Base-by-base conservation (phyloP, 1,140 invertebrate species). In the Zaprionus gabonicus region DNA sequence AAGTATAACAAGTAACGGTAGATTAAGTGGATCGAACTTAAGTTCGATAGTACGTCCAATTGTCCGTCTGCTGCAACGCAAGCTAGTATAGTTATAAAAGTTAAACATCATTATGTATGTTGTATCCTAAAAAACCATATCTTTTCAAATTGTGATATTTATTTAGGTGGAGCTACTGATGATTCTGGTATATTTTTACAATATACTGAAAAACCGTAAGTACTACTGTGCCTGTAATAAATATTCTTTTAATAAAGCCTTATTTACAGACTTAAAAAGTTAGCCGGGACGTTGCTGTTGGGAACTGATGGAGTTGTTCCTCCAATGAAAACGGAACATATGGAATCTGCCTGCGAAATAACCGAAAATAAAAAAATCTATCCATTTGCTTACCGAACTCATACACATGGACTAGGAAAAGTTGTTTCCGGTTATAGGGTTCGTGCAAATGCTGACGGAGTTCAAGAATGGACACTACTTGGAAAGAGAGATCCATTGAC, bases 341-440 rank as follows among this genome's bases (percentile, higher is more conserved):
- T 99, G 96, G 98, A 99, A 93, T 95, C 97, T 0, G 95, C 97
- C 1, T 99, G 98, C 93, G 94, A 93, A 25, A 95, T 98, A 36
- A 94, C 93, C 25, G 97, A 99, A 88, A 93, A 97, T 20, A 97
- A 98, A 91, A 95, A 95, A 27, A 96, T 99, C 62, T 95, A 98
- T 94, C 98, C 99, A 13, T 98, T 99, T 93, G 98, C 98, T 0
- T 99, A 98, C 93, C 94, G 99, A 69, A 97, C 97, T 1, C 99
- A 99, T 93, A 99, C 99, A 0, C 99, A 99, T 92, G 94, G 94
- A 34, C 93, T 99, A 41, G 98, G 96, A 25, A 94, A 95, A 91
- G 96, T 98, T 4, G 98, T 99, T 0, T 95, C 97, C 1, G 98
- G 98, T 1, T 99, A 98, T 93, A 95, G 95, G 64, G 95, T 98